Conservation (phyloP, 2,888 invertebrate species). For the Phaedon cochleariae region DNA sequence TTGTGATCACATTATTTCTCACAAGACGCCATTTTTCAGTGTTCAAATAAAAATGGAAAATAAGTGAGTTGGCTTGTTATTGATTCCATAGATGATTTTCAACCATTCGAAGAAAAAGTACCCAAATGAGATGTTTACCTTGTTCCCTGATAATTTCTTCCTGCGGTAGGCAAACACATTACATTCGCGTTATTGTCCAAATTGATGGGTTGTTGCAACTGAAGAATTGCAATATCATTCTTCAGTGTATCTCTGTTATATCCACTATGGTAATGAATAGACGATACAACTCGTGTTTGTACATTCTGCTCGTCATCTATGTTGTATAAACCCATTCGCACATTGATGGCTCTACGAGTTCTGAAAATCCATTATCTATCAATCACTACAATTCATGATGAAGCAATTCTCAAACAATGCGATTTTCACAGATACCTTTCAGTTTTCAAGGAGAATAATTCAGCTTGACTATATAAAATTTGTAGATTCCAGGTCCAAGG, state of each 20-base stretch:
- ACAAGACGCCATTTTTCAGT: no score
- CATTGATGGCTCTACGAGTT: neutral
- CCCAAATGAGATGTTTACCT: slow-evolving; percentile 9
- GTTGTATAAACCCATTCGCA: neutral
- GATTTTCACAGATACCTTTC: no score
- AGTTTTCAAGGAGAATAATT: no score
- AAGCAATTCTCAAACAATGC: neutral
- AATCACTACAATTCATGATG: neutral
- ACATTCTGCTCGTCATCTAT: neutral
- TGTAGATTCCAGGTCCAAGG: no score
- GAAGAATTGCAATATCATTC: slow-evolving; percentile 83
- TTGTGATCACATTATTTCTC: no score
- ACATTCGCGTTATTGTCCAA: slow-evolving; percentile 66
- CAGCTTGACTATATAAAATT: no score
- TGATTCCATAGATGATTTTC: no score
- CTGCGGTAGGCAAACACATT: slow-evolving; percentile 18
- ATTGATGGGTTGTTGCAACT: slow-evolving; percentile 68
- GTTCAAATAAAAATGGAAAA: no score
- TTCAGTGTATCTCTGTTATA: slow-evolving; percentile 67
- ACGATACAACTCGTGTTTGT: neutral
- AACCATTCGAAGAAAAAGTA: no score
- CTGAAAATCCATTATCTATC: neutral
- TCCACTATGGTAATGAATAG: slow-evolving; percentile 1
- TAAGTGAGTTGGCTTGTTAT: no score
- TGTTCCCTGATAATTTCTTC: slow-evolving; percentile 23